These are phyloP conservation scores for Nannospalax galili DNA, from an alignment of 2,113 vertebrate species.

Conservation along the genomic window DNA sequence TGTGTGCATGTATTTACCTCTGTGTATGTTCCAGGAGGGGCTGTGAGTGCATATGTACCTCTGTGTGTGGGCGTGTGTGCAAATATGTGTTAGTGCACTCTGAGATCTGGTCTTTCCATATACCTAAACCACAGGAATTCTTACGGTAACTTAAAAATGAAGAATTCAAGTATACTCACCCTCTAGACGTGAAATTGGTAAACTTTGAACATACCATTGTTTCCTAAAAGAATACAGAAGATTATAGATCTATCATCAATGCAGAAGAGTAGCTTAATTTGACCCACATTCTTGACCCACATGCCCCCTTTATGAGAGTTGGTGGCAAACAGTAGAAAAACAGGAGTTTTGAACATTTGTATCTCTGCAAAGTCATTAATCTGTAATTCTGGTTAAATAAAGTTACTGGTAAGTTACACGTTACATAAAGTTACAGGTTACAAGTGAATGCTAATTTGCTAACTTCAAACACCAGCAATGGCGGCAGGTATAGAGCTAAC, in stretches of 20 bases:
- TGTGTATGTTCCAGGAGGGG: background rate
- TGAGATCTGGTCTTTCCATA: constrained; percentile 58
- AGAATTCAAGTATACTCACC: background rate
- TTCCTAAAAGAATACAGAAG: background rate
- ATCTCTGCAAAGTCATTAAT: background rate
- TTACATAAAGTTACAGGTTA: too few relatives aligned
- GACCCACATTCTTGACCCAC: background rate
- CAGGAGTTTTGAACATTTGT: background rate
- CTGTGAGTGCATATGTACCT: background rate
- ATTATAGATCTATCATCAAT: background rate
- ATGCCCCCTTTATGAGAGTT: background rate
- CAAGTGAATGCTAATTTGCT: background rate
- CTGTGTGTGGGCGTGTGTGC: background rate
- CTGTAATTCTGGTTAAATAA: background rate
- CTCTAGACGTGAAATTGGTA: background rate
- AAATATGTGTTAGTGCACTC: background rate
- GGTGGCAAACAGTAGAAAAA: background rate
- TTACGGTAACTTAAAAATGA: constrained; percentile 44
- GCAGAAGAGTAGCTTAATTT: background rate
- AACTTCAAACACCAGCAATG: background rate
- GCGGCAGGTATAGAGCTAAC: background rate
- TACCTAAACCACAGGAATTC: constrained; percentile 60
- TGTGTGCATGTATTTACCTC: background rate
- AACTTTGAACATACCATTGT: background rate
- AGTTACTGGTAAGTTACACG: too few relatives aligned